phyloP scores from a whole-genome alignment of 2,797 vertebrate genomes.

The Rallus crepitans region DNA sequence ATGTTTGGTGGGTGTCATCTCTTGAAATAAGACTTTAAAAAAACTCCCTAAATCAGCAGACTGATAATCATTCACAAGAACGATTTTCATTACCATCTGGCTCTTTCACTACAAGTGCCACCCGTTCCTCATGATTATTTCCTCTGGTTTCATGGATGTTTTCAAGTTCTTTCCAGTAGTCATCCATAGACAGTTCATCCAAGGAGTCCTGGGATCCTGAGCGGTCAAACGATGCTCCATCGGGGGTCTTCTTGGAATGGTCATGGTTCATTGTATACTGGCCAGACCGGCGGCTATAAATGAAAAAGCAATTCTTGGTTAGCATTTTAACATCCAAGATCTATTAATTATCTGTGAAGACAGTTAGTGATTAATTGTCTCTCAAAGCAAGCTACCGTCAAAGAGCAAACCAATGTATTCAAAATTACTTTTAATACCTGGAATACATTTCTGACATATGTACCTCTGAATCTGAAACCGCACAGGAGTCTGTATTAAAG shows the following conservation, averaged over 20 bases:
- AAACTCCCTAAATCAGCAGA: slow-evolving; percentile 1
- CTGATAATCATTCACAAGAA: background rate
- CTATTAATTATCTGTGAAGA: background rate
- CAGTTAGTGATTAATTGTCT: background rate
- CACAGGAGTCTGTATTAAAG: background rate
- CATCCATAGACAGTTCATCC: slow-evolving; percentile 91
- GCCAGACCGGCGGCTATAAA: slow-evolving; percentile 84
- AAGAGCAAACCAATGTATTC: background rate
- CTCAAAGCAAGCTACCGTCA: background rate
- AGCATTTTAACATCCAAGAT: background rate
- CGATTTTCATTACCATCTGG: slow-evolving; percentile 86
- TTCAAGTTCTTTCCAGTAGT: slow-evolving; percentile 94
- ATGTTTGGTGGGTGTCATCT: background rate
- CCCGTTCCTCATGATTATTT: slow-evolving; percentile 78
- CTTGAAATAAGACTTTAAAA: background rate
- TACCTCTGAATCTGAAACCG: background rate
- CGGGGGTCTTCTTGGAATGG: slow-evolving; percentile 49
- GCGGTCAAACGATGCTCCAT: slow-evolving; percentile 79
- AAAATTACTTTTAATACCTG: background rate
- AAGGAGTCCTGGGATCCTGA: slow-evolving; percentile 94
- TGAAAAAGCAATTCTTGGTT: background rate
- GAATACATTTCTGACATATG: background rate
- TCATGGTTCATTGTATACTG: slow-evolving; percentile 87
- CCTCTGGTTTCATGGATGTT: slow-evolving; percentile 87
- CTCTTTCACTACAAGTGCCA: slow-evolving; percentile 88